Conservation (phyloP, 2,797 vertebrate genomes). For the Pipistrellus pygmaeus region DNA sequence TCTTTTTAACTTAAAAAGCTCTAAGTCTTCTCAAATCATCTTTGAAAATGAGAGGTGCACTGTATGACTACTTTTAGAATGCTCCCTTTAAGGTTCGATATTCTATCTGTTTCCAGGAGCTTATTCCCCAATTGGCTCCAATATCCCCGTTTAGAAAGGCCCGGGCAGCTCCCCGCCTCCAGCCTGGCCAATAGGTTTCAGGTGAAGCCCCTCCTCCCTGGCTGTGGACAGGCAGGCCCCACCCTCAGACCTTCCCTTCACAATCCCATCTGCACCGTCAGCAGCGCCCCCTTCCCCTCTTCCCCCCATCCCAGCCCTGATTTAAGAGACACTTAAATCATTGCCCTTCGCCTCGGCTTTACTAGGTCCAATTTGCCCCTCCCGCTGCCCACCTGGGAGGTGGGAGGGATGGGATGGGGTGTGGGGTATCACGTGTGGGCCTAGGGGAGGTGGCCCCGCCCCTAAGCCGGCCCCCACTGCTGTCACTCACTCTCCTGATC, state of each 20-base stretch:
- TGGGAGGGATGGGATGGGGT: no score
- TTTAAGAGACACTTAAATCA: slow-evolving; percentile 75
- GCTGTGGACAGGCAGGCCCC: slow-evolving; percentile 45
- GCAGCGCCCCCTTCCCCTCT: neutral
- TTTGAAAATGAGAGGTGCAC: neutral
- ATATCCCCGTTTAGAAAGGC: neutral
- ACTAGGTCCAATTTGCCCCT: slow-evolving; percentile 74
- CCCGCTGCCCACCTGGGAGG: neutral
- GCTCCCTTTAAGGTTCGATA: neutral
- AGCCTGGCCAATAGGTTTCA: slow-evolving; percentile 54
- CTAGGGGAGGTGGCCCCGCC: slow-evolving; percentile 47
- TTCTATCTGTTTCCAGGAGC: neutral
- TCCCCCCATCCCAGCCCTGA: neutral
- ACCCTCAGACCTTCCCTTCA: neutral
- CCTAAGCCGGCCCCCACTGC: neutral
- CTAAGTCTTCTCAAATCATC: neutral
- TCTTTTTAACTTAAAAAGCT: neutral
- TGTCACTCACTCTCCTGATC: neutral
- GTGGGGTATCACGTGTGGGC: neutral
- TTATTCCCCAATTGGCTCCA: neutral
- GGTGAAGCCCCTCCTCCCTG: slow-evolving; percentile 59
- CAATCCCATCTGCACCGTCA: slow-evolving; percentile 21
- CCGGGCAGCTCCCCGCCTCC: neutral
- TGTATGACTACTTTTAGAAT: neutral
- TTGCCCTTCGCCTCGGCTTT: slow-evolving; percentile 71